These are phyloP conservation scores for Smutsia gigantea DNA, from an alignment of 2,797 vertebrate genomes.

Conservation along the genomic window DNA sequence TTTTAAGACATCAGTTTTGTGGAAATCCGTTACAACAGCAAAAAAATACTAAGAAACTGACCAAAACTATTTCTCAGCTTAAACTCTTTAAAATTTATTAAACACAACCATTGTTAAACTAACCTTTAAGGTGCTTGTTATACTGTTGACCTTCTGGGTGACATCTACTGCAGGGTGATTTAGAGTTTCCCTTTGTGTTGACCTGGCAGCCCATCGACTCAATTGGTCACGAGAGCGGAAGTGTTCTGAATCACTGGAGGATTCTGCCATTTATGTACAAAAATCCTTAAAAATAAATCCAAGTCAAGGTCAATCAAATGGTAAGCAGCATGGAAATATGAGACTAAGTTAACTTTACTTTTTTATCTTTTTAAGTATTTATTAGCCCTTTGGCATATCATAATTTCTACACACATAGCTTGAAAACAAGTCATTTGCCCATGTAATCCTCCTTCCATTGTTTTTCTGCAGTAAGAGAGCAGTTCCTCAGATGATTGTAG, in stretches of 20 bases:
- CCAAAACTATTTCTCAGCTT: background rate
- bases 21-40: background rate
- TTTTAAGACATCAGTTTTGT: constrained; percentile 16
- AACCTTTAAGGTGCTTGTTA: constrained; percentile 96
- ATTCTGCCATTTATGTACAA: constrained; percentile 90
- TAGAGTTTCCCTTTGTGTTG: constrained; percentile 77
- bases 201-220: constrained; percentile 82
- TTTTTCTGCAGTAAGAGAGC: background rate
- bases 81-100: background rate
- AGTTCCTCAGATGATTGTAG: background rate
- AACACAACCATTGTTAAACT: background rate
- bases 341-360: constrained; percentile 5
- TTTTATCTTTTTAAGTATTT: background rate
- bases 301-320: constrained; percentile 29
- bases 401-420: background rate
- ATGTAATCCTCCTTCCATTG: background rate
- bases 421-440: constrained; percentile 10
- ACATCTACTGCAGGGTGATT: constrained; percentile 84
- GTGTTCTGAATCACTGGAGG: constrained; percentile 93
- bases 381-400: background rate
- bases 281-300: constrained; percentile 75
- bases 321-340: background rate
- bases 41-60: background rate
- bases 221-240: constrained; percentile 72
- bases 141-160: constrained; percentile 93